Base-by-base conservation (phyloP, 1,140 invertebrate species). In the Portunus trituberculatus region DNA sequence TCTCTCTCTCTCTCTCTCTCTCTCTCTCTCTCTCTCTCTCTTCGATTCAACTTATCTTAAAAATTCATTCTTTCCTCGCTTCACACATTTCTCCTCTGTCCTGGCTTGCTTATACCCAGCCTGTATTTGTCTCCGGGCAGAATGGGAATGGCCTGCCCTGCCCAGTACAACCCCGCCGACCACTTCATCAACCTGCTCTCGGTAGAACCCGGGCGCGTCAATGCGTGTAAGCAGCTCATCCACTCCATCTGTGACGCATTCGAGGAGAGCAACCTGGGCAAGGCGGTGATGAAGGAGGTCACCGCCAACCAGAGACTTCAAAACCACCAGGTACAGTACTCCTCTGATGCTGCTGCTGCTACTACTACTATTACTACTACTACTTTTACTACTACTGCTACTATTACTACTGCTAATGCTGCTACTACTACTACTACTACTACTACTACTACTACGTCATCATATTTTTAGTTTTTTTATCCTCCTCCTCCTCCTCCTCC, bases 151-250 rank as follows among this genome's bases (percentile, higher is more conserved):
- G 96, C 96, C 0, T 97, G 97, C 96, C 97, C 97, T 0, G 95
- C 96, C 4, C 99, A 99, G 96, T 99, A 99, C 97, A 99, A 99
- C 97, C 99, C 99, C 12, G 99, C 99, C 0, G 99, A 99, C 97
- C 99, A 99, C 97, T 99, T 98, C 97, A 98, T 99, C n/a, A 98
- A 99, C 96, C 98, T 98, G 8, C 97, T 99, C 93, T 99, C 99
- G 0, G 98, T 99, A 0, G 98, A 98, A 28, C 99, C 99, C 0
- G 98, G 98, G 0, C 97, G 98, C 82, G 98, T 99, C 97, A 97
- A 98, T 29, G 97, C 98, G 7, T 97, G 97, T 95, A 94, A 96
- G 76, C 96, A 96, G 91, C 95, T 94, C 76, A 96, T 99, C 82
- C 98, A 98, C 95, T 98, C 98, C 94, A 98, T 99, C 31, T 99